Evolutionary conservation across 2,888 invertebrate species (phyloP), one percentile per base, ranked within the genome.

Genomic region (Hemaris fuciformis): DNA sequence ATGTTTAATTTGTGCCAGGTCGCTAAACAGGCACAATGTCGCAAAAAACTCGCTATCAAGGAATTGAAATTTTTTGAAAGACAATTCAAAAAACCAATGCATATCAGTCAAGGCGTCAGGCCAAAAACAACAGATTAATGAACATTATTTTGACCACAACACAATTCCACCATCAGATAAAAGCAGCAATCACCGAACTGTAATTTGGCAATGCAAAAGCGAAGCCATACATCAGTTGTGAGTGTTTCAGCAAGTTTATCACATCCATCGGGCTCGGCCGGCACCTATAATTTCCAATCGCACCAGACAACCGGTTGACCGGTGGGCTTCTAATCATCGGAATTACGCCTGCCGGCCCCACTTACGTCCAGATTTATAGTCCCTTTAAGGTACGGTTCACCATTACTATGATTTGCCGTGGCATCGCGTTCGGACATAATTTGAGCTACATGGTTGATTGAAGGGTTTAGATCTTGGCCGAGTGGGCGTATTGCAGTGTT

Each of bases 321-420:
- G 62, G 62, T 66, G 62, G 67, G 70, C 67, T 69, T 70, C 73
- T 81, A 80, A 82, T 81, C 78, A 74, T 69, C 67, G 66, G 72
- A 69, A 76, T 75, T 74, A 73, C 72, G 67, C 70, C 67, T 59
- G 59, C 59, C 59, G 46, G 65, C 61, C 27, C 70, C 75, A 76
- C 79, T 82, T 77, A 80, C 65, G 66, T 63, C 64, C 75, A 78
- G 79, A 81, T 81, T 81, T 80, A 80, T 79, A 65, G 65, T 60
- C 65, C 69, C 77, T 77, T 57, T 69, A 53, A 71, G 80, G 73
- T 65, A 64, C 67, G 70, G 68, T 66, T 64, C 66, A 66, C 70
- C 73, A 81, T 82, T 82, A 79, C 72, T 69, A 73, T 77, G 78
- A 79, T 78, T 77, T 71, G 76, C 65, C 70, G 66, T 73, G 67